Evolutionary conservation across 2,888 invertebrate genomes (phyloP), one percentile per base, ranked within the genome.

Genomic region (Clepsis dumicolana): DNA sequence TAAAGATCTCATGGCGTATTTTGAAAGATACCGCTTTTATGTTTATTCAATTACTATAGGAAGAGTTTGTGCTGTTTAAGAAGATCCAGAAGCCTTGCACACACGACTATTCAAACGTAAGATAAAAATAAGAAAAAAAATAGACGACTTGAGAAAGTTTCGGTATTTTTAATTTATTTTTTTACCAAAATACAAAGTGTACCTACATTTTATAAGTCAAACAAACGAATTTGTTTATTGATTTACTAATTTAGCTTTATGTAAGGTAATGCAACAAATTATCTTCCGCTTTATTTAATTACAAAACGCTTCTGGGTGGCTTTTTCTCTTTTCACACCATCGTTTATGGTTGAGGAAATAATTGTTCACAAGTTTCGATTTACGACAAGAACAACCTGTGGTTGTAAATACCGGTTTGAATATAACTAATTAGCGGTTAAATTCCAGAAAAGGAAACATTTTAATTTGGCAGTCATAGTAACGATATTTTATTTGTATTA

Each of bases 291-390:
- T 18, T 16, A 44, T 16, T 44, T 44, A 48, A 44, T 18, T 16
- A 12, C 48, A 48, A n/a, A n/a, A 48, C 21, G 12, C 48, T 48
- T 21, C 12, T 48, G 48, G 48, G 48, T 48, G 48, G 48, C 4
- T 21, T 3, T 48, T 48, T 21, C 48, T 21, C 48, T 21, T 21
- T 48, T 48, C 21, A 21, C 48, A 48, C 48, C 48, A 48, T 21
- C 21, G 12, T 48, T 48, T 48, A 48, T 48, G 18, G 21, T 21
- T 48, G 48, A 12, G 21, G 21, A 12, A 21, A 21, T 48, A 48
- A 48, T 21, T 48, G 48, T 48, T 48, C 21, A 48, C 48, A 48
- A 48, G 48, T 21, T 21, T 48, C 44, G 18, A 48, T 48, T 48
- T 48, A 48, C 12, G 48, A 21, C 48, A 48, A 8, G 44, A 44